A percentile compares a stretch with the other conserved stretches of the same genome.
phyloP scores from a whole-genome alignment of 2,888 invertebrate genomes.

The Slavum lentiscoides region DNA sequence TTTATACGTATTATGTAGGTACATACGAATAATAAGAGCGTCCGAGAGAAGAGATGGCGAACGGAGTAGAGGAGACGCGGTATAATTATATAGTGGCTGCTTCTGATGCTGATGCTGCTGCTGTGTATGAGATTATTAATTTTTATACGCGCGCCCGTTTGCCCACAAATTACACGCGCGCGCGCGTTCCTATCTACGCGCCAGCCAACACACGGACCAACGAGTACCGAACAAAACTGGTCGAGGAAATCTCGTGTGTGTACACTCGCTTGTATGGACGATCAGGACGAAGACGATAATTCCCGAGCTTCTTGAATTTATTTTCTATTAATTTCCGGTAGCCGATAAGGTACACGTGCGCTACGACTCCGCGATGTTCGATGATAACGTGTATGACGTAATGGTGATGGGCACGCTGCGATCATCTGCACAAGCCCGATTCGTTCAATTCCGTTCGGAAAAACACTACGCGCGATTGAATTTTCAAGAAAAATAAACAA shows the following conservation, averaged over 20 bases:
- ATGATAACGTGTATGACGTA: too few relatives aligned
- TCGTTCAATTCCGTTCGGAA: too few relatives aligned
- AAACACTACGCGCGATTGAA: too few relatives aligned
- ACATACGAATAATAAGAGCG: neutral
- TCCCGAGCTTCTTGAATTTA: too few relatives aligned
- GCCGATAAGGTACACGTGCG: too few relatives aligned
- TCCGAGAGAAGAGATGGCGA: neutral
- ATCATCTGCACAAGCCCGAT: too few relatives aligned
- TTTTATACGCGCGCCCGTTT: conserved; percentile 9
- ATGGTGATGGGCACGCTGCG: too few relatives aligned
- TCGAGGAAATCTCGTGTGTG: neutral
- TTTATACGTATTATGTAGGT: neutral
- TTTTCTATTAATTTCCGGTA: too few relatives aligned
- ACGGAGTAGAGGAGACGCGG: conserved; percentile 15
- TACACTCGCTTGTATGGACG: too few relatives aligned
- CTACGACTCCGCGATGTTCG: too few relatives aligned
- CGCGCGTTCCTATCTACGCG: neutral
- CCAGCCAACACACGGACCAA: neutral
- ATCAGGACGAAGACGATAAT: too few relatives aligned
- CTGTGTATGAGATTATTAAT: conserved; percentile 38
- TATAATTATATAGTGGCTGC: conserved; percentile 51
- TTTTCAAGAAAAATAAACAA: too few relatives aligned
- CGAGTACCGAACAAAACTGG: conserved; percentile 19
- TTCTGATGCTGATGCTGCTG: conserved; percentile 1
- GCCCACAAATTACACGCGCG: conserved; percentile 45